Evolutionary conservation across 2,888 invertebrate species (phyloP).

Genomic region (Phlogophora meticulosa): DNA sequence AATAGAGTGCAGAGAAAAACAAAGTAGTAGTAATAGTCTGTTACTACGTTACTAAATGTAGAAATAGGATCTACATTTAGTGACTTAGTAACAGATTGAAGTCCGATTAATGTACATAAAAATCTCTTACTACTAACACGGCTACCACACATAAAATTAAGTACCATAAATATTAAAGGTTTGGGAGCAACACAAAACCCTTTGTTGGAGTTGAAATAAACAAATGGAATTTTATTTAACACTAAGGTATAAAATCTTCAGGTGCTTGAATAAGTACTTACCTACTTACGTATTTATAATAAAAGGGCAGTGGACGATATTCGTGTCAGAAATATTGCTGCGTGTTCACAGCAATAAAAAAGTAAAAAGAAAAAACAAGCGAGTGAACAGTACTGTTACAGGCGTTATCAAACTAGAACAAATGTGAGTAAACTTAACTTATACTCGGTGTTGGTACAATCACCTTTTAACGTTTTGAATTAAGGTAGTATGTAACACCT

Average conservation of each 20-base stretch:
- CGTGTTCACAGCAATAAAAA: slow-evolving; percentile 77
- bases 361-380: slow-evolving; percentile 61
- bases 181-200: too few relatives aligned
- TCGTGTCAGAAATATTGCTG: slow-evolving; percentile 77
- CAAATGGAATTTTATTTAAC: neutral
- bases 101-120: too few relatives aligned
- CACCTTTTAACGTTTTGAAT: slow-evolving; percentile 36
- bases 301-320: slow-evolving; percentile 60
- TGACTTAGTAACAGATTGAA: too few relatives aligned
- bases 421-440: slow-evolving; percentile 64
- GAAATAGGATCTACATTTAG: too few relatives aligned
- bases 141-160: too few relatives aligned
- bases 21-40: too few relatives aligned
- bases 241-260: neutral
- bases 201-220: too few relatives aligned
- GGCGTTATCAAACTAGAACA: slow-evolving; percentile 77
- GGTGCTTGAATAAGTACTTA: slow-evolving; percentile 8
- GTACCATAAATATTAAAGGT: too few relatives aligned
- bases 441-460: slow-evolving; percentile 34
- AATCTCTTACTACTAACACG: too few relatives aligned
- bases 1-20: too few relatives aligned
- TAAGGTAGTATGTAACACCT: too few relatives aligned
- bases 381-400: slow-evolving; percentile 75
- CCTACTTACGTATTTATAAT: slow-evolving; percentile 32
- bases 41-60: too few relatives aligned